Evolutionary conservation across 92 coral and sea anemone species (phyloP).

Genomic region (Porites divaricata): DNA sequence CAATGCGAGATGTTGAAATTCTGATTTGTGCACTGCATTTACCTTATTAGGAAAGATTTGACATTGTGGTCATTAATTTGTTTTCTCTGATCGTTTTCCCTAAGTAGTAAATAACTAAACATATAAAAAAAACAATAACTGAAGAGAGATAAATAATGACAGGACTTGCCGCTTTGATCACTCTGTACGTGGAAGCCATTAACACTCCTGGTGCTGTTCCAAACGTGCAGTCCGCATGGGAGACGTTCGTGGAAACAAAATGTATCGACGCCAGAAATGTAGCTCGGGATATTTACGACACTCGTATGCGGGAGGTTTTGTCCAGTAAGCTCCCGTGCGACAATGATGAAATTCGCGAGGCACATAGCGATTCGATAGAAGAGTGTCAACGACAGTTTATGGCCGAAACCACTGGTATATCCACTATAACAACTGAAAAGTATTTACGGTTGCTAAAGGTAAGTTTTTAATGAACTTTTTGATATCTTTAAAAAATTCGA

Average conservation of each 20-base stretch:
- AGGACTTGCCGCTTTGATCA: constrained; percentile 71
- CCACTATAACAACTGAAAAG: constrained; percentile 49
- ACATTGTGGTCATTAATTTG: no score
- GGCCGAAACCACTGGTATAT: constrained; percentile 51
- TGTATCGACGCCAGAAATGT: constrained; percentile 40
- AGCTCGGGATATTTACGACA: constrained; percentile 18
- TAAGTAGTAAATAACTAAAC: no score
- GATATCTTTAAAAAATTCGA: no score
- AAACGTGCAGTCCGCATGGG: constrained; percentile 75
- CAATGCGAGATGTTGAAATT: no score
- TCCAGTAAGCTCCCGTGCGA: constrained; percentile 53
- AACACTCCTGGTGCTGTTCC: constrained; percentile 81
- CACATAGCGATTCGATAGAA: constrained; percentile 45
- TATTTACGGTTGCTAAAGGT: constrained; percentile 47
- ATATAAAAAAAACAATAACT: no score
- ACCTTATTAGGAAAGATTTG: no score
- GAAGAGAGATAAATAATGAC: neutral
- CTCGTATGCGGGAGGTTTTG: constrained; percentile 22
- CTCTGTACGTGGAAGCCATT: constrained; percentile 62
- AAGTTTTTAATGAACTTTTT: neutral
- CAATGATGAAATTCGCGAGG: constrained; percentile 44
- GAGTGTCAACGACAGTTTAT: constrained; percentile 27
- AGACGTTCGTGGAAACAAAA: constrained; percentile 47
- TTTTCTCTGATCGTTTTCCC: no score
- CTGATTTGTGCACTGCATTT: no score